These are phyloP conservation scores for Rotaria macrura DNA, from an alignment of 2,888 invertebrate species.

Conservation along the genomic window DNA sequence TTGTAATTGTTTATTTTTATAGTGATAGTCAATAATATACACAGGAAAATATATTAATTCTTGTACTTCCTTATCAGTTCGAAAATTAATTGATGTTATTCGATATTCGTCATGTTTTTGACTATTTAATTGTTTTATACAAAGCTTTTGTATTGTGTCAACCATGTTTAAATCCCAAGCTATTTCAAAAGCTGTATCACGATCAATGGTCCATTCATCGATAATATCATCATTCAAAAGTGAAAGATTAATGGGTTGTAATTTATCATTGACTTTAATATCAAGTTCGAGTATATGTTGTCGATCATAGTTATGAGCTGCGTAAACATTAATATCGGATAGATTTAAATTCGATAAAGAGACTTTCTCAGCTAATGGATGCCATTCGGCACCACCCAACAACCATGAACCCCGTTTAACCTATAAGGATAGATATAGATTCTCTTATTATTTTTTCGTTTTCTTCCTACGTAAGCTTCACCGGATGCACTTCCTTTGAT, in stretches of 20 bases:
- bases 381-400: background rate
- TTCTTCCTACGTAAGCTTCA: background rate
- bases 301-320: background rate
- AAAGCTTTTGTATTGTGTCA: background rate
- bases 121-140: background rate
- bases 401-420: background rate
- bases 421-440: background rate
- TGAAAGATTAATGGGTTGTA: background rate
- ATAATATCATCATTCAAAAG: background rate
- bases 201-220: background rate
- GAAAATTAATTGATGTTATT: background rate
- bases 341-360: background rate
- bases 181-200: background rate
- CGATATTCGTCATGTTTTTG: background rate
- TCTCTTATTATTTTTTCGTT: too few species aligned
- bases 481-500: background rate
- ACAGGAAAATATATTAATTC: background rate
- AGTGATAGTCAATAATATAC: background rate
- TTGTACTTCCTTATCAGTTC: background rate
- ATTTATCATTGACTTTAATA: background rate
- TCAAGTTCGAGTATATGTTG: background rate
- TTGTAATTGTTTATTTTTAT: background rate
- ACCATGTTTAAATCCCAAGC: background rate
- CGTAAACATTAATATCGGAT: background rate
- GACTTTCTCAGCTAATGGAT: background rate